Evolutionary conservation across 2,797 vertebrate genomes (phyloP).

Genomic region (Acanthornis magna): DNA sequence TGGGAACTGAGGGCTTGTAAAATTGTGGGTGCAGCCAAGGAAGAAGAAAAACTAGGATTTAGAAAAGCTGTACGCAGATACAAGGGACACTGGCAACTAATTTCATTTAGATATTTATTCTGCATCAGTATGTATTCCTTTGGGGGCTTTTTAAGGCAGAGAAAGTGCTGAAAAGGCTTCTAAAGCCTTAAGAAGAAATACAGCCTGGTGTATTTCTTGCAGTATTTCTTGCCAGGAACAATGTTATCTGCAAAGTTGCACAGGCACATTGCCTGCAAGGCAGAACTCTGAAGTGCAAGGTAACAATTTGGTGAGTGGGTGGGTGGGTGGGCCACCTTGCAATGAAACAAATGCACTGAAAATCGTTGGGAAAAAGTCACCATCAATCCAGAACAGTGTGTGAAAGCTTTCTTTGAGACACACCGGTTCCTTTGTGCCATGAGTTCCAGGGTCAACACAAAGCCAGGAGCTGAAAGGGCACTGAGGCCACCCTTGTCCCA

Average conservation of each 20-base stretch:
- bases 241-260: not conserved
- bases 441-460: not conserved
- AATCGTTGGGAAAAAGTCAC: not conserved
- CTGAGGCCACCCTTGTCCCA: not conserved
- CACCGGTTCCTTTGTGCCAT: not conserved
- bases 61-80: not conserved
- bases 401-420: not conserved
- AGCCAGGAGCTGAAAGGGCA: not conserved
- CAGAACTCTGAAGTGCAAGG: not conserved
- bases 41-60: not conserved
- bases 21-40: not conserved
- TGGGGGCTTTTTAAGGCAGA: not conserved
- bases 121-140: not conserved
- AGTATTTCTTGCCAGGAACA: not conserved
- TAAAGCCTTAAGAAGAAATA: no score
- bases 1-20: not conserved
- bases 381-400: not conserved
- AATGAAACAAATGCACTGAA: not conserved
- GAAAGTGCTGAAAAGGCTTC: not conserved
- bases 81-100: not conserved
- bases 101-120: not conserved
- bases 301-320: not conserved
- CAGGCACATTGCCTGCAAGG: not conserved
- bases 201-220: not conserved
- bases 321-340: not conserved